phyloP scores from a whole-genome alignment of 2,113 vertebrate species.

The Mandrillus leucophaeus region DNA sequence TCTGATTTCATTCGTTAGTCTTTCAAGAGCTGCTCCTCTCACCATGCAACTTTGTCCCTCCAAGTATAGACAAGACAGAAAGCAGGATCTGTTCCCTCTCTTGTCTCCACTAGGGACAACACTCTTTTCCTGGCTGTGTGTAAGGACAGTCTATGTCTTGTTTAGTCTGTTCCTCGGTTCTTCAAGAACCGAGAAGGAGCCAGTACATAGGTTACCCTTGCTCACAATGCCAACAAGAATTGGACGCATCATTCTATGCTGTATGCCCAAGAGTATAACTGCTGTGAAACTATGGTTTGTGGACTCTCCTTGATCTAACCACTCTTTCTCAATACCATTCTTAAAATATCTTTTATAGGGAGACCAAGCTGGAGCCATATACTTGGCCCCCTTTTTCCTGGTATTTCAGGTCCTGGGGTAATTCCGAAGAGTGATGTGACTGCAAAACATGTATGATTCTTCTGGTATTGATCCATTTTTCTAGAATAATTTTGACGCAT shows the following conservation, averaged over 20 bases:
- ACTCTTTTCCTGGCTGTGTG: not conserved
- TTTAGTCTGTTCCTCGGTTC: not conserved
- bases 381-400: not conserved
- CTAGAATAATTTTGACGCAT: not conserved
- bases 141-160: not conserved
- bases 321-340: not conserved
- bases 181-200: no score
- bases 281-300: no score
- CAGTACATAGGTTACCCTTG: rapidly evolving
- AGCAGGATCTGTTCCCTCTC: not conserved
- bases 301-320: not conserved
- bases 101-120: not conserved
- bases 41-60: not conserved
- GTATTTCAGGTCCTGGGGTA: not conserved
- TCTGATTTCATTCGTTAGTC: not conserved
- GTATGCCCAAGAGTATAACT: no score
- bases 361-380: not conserved
- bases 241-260: not conserved
- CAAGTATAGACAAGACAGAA: not conserved
- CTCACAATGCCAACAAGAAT: not conserved
- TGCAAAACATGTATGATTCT: not conserved
- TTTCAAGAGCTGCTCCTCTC: not conserved
- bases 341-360: not conserved
- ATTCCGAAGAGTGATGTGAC: not conserved
- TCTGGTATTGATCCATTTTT: not conserved